phyloP scores from a whole-genome alignment of 2,888 invertebrate species.

The Coelinius sp. region DNA sequence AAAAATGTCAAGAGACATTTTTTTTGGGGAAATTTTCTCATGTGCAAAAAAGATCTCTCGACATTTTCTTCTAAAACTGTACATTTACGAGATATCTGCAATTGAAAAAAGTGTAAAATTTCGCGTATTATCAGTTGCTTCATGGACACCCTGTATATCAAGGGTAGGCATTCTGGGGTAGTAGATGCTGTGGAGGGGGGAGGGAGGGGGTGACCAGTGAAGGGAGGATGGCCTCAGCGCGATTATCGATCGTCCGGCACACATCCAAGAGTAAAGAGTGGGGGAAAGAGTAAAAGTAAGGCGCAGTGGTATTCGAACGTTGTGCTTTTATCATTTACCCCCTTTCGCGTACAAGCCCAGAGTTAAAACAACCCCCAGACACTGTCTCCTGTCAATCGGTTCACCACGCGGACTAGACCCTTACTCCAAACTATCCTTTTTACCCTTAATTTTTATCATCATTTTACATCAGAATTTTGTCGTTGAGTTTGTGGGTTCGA shows the following conservation, averaged over 20 bases:
- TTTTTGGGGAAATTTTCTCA: too few relatives aligned
- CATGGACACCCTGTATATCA: slow-evolving; percentile 41
- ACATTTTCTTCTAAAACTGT: too few relatives aligned
- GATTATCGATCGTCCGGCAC: slow-evolving; percentile 61
- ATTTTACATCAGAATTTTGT: background rate
- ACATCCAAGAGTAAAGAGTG: slow-evolving; percentile 51
- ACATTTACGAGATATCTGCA: too few relatives aligned
- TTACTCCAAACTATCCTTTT: background rate
- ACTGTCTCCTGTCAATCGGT: slow-evolving; percentile 9
- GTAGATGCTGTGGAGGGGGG: slow-evolving; percentile 43
- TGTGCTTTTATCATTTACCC: slow-evolving; percentile 21
- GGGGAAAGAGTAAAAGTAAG: slow-evolving; percentile 47
- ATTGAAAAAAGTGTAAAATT: background rate
- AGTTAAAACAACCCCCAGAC: background rate
- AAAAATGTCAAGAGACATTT: too few relatives aligned
- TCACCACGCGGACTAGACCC: slow-evolving; percentile 13
- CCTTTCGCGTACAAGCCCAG: background rate
- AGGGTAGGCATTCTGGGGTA: slow-evolving; percentile 52
- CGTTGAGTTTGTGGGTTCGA: background rate
- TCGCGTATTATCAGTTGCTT: slow-evolving; percentile 21
- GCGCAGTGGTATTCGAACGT: slow-evolving; percentile 54
- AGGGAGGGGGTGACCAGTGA: slow-evolving; percentile 15
- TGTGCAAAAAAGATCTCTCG: too few relatives aligned
- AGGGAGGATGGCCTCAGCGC: slow-evolving; percentile 47
- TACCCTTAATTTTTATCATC: background rate